Conservation (phyloP, 1,140 invertebrate genomes). For the Drosophila nannoptera region DNA sequence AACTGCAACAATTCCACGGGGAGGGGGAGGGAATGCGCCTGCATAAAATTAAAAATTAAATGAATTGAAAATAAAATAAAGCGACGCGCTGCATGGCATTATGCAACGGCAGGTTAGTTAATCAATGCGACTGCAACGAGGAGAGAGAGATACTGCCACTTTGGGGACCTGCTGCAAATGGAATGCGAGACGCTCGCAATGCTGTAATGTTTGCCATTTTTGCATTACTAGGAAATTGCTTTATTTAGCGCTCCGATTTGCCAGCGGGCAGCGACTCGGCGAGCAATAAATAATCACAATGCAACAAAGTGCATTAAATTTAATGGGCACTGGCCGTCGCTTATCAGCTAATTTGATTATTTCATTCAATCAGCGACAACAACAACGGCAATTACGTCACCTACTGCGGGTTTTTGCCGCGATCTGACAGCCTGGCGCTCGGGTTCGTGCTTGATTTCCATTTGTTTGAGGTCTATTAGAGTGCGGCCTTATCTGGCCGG, state of each 20-base stretch:
- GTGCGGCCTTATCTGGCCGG: conserved; percentile 45
- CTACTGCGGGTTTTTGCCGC: conserved; percentile 20
- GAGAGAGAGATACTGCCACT: conserved; percentile 39
- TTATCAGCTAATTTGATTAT: conserved; percentile 73
- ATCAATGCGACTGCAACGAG: conserved; percentile 63
- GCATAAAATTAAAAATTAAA: conserved; percentile 52
- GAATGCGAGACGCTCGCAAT: conserved; percentile 45
- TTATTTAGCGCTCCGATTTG: conserved; percentile 48
- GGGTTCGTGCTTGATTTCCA: conserved; percentile 55
- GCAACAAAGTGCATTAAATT: conserved; percentile 16
- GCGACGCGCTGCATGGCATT: conserved; percentile 51
- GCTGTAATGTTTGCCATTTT: conserved; percentile 56
- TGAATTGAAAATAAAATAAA: conserved; percentile 35
- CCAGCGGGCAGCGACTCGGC: conserved; percentile 27
- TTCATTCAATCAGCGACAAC: conserved; percentile 49
- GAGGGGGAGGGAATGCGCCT: conserved; percentile 42
- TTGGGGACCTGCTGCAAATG: conserved; percentile 20
- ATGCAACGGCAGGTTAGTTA: conserved; percentile 66
- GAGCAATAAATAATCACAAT: conserved; percentile 10
- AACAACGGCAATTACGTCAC: conserved; percentile 36
- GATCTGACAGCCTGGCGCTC: neutral
- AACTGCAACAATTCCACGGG: conserved; percentile 63
- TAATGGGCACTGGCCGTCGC: conserved; percentile 23
- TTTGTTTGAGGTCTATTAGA: conserved; percentile 49
- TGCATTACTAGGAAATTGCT: conserved; percentile 63